A percentile compares a stretch with the other conserved stretches of the same genome.
phyloP scores from a whole-genome alignment of 2,797 vertebrate species.

The Anabas testudineus region DNA sequence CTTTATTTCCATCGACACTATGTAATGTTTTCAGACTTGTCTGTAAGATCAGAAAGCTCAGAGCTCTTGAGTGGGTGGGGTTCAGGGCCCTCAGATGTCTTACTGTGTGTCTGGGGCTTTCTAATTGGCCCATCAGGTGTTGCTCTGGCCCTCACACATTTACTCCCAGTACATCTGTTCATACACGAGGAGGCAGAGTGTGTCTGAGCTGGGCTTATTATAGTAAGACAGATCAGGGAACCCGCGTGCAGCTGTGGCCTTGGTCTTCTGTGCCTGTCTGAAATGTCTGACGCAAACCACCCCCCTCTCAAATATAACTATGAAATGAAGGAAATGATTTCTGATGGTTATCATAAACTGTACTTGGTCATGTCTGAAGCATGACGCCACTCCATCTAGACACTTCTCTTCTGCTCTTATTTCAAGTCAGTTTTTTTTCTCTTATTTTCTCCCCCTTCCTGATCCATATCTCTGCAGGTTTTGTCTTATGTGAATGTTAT shows the following conservation, averaged over 20 bases:
- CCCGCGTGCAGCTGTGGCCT: slow-evolving; percentile 75
- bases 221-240: slow-evolving; percentile 58
- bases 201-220: slow-evolving; percentile 63
- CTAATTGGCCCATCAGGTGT: slow-evolving; percentile 75
- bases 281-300: slow-evolving; percentile 57
- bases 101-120: slow-evolving; percentile 51
- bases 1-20: not conserved
- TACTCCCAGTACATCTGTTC: slow-evolving; percentile 53
- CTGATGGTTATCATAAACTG: slow-evolving; percentile 17
- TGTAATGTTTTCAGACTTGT: not conserved
- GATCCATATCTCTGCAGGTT: slow-evolving; percentile 1
- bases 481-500: not conserved
- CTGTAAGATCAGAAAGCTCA: not conserved
- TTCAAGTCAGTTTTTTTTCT: slow-evolving; percentile 16
- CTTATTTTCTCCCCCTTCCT: slow-evolving; percentile 2
- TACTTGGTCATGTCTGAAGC: slow-evolving; percentile 22
- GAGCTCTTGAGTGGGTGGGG: slow-evolving; percentile 37
- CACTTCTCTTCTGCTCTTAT: not conserved
- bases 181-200: slow-evolving; percentile 50
- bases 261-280: slow-evolving; percentile 66
- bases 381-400: slow-evolving; percentile 13
- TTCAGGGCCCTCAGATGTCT: slow-evolving; percentile 53
- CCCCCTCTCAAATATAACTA: slow-evolving; percentile 39
- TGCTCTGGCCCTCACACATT: slow-evolving; percentile 50
- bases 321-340: slow-evolving; percentile 52